phyloP scores from a whole-genome alignment of 1,140 invertebrate species.

The Solenopsis fugax region DNA sequence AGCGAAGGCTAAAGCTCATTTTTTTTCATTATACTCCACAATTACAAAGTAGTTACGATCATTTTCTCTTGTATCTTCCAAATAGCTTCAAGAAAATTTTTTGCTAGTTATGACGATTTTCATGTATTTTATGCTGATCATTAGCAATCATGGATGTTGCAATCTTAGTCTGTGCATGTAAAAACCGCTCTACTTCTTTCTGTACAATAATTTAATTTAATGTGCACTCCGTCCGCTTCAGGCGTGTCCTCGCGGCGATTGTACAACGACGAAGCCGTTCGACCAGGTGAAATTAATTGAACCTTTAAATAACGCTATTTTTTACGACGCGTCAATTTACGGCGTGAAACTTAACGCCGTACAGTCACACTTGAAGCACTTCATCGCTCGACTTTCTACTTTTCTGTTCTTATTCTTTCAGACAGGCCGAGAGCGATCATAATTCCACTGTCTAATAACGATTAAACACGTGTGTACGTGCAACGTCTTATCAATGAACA shows the following conservation, averaged over 20 bases:
- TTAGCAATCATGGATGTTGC: not conserved
- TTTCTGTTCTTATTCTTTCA: not conserved
- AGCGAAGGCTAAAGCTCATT: not conserved
- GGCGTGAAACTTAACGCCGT: conserved; percentile 43
- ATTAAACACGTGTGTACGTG: not conserved
- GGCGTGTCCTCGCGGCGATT: not conserved
- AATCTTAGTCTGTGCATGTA: not conserved
- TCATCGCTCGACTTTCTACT: conserved; percentile 63
- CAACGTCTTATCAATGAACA: not conserved
- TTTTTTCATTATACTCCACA: not conserved
- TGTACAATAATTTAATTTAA: conserved; percentile 17
- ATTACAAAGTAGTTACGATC: not conserved
- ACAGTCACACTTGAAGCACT: conserved; percentile 68
- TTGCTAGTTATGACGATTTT: conserved; percentile 1
- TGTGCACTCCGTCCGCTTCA: conserved; percentile 15
- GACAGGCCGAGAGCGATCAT: not conserved
- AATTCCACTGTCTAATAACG: not conserved
- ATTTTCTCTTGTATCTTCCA: not conserved
- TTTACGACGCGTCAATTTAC: conserved; percentile 73
- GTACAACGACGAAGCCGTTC: conserved; percentile 46
- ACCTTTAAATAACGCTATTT: conserved; percentile 71
- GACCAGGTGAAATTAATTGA: conserved; percentile 76
- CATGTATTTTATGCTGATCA: not conserved
- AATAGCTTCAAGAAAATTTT: not conserved
- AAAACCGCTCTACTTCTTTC: conserved; percentile 32